Evolutionary conservation across 1,140 invertebrate genomes (phyloP).

Genomic region (Melitaea cinxia): DNA sequence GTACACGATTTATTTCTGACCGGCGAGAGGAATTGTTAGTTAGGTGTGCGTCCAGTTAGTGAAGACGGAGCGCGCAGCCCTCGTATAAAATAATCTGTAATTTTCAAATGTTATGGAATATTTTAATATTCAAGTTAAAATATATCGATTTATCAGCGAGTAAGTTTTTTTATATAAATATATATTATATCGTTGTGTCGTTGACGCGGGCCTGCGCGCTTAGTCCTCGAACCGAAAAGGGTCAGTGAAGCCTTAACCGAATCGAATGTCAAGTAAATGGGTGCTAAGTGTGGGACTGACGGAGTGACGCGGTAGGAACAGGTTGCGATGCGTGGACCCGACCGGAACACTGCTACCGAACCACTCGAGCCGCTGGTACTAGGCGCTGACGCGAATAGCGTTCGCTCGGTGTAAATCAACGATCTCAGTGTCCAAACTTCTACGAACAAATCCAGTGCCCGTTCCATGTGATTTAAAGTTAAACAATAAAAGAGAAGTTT

Average conservation of each 20-base stretch:
- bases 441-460: slow-evolving; percentile 77
- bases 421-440: slow-evolving; percentile 76
- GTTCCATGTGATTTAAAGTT: slow-evolving; percentile 72
- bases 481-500: slow-evolving; percentile 67
- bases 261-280: slow-evolving; percentile 57
- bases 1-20: slow-evolving; percentile 10
- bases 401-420: slow-evolving; percentile 37
- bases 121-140: slow-evolving; percentile 65
- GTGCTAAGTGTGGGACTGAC: slow-evolving; percentile 73
- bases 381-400: too few relatives aligned
- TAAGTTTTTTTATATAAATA: slow-evolving; percentile 50
- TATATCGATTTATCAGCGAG: slow-evolving; percentile 62
- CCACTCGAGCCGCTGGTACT: too few relatives aligned
- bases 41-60: slow-evolving; percentile 37
- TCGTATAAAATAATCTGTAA: background rate
- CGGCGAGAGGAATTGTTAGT: slow-evolving; percentile 31
- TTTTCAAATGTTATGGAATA: slow-evolving; percentile 56
- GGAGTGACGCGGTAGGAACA: slow-evolving; percentile 21
- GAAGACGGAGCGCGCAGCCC: slow-evolving; percentile 32
- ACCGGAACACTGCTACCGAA: slow-evolving; percentile 41
- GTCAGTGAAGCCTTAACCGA: slow-evolving; percentile 56
- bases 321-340: background rate
- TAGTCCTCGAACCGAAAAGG: slow-evolving; percentile 45
- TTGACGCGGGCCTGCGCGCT: slow-evolving; percentile 44
- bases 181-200: slow-evolving; percentile 28